These are phyloP conservation scores for Scelioninae gen. 2 DNA, from an alignment of 2,888 invertebrate species.

Conservation along the genomic window DNA sequence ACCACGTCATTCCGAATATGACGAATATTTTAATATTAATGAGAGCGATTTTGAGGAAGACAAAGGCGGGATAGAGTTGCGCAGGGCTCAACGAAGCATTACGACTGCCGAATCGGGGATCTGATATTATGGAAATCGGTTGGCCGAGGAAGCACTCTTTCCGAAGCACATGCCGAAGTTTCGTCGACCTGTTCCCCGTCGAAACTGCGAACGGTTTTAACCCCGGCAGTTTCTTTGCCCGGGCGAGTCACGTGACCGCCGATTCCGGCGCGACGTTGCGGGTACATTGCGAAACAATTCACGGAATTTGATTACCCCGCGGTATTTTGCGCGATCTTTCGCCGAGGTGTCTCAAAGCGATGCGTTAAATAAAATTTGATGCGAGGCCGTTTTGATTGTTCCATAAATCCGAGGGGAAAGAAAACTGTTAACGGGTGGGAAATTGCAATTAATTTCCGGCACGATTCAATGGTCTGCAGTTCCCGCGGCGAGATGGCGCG, in stretches of 20 bases:
- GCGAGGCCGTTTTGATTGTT: too few relatives aligned
- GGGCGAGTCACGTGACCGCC: too few relatives aligned
- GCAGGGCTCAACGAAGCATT: constrained; percentile 57
- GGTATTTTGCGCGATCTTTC: too few relatives aligned
- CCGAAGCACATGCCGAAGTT: constrained; percentile 54
- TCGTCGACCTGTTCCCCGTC: constrained; percentile 52
- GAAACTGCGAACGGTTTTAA: too few relatives aligned
- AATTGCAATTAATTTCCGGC: constrained; percentile 17
- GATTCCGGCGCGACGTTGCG: too few relatives aligned
- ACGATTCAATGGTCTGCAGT: constrained; percentile 25
- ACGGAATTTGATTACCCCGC: too few relatives aligned
- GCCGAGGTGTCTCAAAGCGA: too few relatives aligned
- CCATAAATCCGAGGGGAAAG: constrained; percentile 1
- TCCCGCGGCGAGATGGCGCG: constrained; percentile 7
- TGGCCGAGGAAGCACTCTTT: constrained; percentile 45
- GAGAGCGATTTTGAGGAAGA: constrained; percentile 43
- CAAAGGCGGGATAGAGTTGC: constrained; percentile 50
- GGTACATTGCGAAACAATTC: too few relatives aligned
- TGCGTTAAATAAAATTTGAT: too few relatives aligned
- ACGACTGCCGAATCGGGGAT: constrained; percentile 55
- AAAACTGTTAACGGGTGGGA: background rate
- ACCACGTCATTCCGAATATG: constrained; percentile 44
- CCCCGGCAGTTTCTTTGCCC: constrained; percentile 41
- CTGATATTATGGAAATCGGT: constrained; percentile 56
- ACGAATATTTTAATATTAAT: constrained; percentile 51